Percentiles rank a stretch among this genome's conserved stretches.
These are phyloP conservation scores for Heliconius charithonia DNA, from an alignment of 2,888 invertebrate genomes.

Conservation along the genomic window DNA sequence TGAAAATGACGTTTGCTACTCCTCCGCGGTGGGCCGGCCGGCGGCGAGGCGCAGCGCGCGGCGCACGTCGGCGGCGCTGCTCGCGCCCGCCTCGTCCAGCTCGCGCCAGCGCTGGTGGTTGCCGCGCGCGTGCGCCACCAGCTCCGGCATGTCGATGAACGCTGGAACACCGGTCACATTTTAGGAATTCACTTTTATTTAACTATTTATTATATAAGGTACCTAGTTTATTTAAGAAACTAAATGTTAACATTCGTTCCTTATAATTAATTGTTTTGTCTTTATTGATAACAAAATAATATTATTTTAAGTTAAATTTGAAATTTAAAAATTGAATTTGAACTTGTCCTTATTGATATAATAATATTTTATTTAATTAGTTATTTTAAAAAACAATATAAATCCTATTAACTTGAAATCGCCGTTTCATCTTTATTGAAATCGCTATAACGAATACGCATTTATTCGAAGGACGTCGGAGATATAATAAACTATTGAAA, in stretches of 20 bases:
- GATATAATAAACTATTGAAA: not conserved
- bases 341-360: no score
- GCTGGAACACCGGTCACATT: conserved; percentile 75
- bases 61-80: conserved; percentile 87
- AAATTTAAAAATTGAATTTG: no score
- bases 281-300: no score
- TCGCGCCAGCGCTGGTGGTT: conserved; percentile 97
- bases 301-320: no score
- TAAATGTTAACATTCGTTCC: no score
- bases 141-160: conserved; percentile 96
- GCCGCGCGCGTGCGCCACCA: conserved; percentile 91
- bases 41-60: conserved; percentile 64
- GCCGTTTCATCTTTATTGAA: not conserved
- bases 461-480: not conserved
- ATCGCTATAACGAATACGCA: not conserved
- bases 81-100: conserved; percentile 89
- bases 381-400: not conserved
- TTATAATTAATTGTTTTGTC: no score
- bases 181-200: no score
- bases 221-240: no score
- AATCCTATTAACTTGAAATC: not conserved
- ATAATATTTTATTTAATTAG: no score
- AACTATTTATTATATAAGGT: no score
- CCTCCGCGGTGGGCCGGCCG: conserved; percentile 62
- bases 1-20: conserved; percentile 48